Conservation (phyloP, 2,113 vertebrate species). For the Calonectris borealis region DNA sequence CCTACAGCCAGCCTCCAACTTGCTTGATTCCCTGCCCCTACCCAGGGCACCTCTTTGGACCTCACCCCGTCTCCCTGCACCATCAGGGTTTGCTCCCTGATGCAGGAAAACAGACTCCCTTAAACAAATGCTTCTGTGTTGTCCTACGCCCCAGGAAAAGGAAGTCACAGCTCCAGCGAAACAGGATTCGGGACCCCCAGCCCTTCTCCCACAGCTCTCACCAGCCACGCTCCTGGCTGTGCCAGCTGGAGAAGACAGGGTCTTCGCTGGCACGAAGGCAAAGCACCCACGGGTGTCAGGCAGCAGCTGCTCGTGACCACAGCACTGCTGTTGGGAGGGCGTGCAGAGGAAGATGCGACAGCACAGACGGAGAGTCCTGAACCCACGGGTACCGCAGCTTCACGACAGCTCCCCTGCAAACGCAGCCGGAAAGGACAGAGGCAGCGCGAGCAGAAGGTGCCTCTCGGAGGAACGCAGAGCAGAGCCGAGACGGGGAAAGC, state of each 20-base stretch:
- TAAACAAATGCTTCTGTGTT: neutral
- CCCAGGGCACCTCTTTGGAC: neutral
- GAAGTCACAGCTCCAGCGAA: neutral
- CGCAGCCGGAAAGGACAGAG: neutral
- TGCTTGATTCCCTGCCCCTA: neutral
- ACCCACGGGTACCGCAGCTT: too few relatives aligned
- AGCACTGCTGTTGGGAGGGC: neutral
- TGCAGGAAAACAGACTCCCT: neutral
- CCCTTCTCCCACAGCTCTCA: neutral
- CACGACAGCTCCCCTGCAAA: neutral
- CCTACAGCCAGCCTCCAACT: neutral
- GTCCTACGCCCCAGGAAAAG: neutral
- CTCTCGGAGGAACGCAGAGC: neutral
- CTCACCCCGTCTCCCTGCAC: neutral
- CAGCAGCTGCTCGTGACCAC: neutral
- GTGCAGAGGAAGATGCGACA: neutral
- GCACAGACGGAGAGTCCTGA: neutral
- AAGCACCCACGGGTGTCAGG: neutral
- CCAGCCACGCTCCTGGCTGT: neutral
- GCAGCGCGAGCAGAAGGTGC: neutral
- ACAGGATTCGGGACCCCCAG: neutral
- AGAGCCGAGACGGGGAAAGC: neutral
- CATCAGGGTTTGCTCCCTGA: neutral
- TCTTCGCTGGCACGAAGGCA: neutral
- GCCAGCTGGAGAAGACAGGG: neutral